phyloP scores from a whole-genome alignment of 23 tunicate genomes.

The Botrylloides violaceus region DNA sequence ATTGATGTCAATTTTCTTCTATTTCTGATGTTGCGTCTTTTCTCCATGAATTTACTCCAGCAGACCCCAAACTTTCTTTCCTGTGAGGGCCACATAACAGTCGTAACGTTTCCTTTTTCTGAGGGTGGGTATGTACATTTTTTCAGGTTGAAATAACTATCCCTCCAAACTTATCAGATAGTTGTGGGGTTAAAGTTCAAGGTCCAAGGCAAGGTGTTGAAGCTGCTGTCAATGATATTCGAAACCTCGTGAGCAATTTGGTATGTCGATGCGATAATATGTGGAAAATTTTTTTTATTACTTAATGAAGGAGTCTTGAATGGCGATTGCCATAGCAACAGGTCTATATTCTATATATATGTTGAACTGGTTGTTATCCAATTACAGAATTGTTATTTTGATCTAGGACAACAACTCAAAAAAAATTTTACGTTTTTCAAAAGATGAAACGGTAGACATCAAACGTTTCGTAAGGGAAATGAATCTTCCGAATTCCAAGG shows the following conservation, averaged over 20 bases:
- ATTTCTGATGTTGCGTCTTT: no score
- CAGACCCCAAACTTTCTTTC: no score
- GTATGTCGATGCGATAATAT: not conserved
- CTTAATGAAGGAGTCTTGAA: no score
- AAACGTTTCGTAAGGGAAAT: not conserved
- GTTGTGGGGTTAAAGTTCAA: not conserved
- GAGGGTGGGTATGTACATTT: no score
- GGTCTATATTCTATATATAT: no score
- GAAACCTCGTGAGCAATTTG: not conserved
- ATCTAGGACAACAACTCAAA: not conserved
- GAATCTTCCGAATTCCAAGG: no score
- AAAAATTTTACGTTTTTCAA: not conserved
- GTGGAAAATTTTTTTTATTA: not conserved
- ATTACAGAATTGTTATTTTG: not conserved
- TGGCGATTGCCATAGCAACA: no score
- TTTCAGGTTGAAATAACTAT: no score
- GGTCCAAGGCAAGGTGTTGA: not conserved
- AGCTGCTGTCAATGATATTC: not conserved
- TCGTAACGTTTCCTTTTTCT: no score
- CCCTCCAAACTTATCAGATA: not conserved
- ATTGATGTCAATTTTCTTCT: no score
- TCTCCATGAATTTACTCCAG: no score
- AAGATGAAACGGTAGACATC: not conserved
- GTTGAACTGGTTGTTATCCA: not conserved
- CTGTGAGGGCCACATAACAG: no score